Conservation (phyloP, 2,113 vertebrate genomes). For the Hypocryptadius cinnamomeus region DNA sequence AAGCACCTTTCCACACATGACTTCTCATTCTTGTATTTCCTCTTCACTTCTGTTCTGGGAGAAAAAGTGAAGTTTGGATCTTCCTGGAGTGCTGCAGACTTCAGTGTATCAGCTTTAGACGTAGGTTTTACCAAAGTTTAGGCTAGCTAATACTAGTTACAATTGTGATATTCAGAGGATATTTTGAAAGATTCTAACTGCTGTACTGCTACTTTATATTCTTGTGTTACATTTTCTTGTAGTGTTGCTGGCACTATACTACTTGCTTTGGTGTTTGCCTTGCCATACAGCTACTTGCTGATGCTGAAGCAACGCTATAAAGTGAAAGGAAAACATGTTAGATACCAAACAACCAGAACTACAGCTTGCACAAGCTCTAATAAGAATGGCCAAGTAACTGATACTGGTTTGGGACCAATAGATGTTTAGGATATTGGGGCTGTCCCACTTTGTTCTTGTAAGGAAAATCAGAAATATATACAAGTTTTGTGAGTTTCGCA, state of each 20-base stretch:
- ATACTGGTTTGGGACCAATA: neutral
- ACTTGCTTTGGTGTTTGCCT: neutral
- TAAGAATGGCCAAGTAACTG: neutral
- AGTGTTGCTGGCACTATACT: neutral
- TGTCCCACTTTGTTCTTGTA: neutral
- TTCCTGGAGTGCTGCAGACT: neutral
- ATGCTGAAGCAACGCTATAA: neutral
- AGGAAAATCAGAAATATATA: neutral
- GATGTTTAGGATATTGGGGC: neutral
- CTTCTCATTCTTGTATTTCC: neutral
- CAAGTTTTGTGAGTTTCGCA: neutral
- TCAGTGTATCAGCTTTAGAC: neutral
- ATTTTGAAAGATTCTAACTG: neutral
- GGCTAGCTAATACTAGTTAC: neutral
- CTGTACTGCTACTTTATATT: neutral
- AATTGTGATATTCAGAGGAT: neutral
- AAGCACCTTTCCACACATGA: neutral
- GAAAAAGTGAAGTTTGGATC: neutral
- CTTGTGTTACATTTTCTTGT: neutral
- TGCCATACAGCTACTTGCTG: neutral
- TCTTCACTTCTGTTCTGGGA: neutral
- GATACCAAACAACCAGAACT: neutral
- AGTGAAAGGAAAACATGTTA: neutral
- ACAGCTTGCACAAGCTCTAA: neutral
- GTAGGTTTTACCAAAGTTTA: neutral